These are phyloP conservation scores for Diadema setosum DNA, from an alignment of 35 echinoderm and acorn worm genomes.

Conservation along the genomic window DNA sequence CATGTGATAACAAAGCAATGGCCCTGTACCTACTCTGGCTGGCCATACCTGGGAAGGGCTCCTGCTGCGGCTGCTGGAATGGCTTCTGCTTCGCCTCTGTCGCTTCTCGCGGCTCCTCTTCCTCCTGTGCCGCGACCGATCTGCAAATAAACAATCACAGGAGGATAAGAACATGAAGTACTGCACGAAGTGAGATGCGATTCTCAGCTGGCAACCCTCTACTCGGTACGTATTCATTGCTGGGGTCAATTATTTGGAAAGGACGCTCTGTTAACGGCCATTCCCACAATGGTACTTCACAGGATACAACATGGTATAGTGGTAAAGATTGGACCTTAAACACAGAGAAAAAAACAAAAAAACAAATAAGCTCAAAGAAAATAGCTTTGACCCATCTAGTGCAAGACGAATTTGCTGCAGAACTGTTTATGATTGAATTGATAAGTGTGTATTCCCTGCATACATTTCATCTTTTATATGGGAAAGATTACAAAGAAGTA, in stretches of 20 bases:
- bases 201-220: background rate
- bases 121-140: background rate
- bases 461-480: no score
- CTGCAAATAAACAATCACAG: background rate
- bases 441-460: no score
- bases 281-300: no score
- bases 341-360: no score
- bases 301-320: background rate
- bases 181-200: background rate
- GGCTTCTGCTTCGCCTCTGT: background rate
- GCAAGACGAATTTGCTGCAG: no score
- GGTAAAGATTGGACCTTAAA: background rate
- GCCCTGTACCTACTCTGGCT: background rate
- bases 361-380: no score
- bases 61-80: background rate
- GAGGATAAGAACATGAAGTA: background rate
- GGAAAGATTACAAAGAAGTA: no score
- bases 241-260: background rate
- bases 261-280: no score
- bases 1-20: background rate
- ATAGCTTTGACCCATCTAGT: no score
- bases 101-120: background rate
- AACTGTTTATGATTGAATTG: no score
- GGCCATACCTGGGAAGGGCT: background rate
- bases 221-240: background rate